Evolutionary conservation across 2,113 vertebrate species (phyloP), one percentile per base, ranked within the genome.

Genomic region (Malurus cyaneus): DNA sequence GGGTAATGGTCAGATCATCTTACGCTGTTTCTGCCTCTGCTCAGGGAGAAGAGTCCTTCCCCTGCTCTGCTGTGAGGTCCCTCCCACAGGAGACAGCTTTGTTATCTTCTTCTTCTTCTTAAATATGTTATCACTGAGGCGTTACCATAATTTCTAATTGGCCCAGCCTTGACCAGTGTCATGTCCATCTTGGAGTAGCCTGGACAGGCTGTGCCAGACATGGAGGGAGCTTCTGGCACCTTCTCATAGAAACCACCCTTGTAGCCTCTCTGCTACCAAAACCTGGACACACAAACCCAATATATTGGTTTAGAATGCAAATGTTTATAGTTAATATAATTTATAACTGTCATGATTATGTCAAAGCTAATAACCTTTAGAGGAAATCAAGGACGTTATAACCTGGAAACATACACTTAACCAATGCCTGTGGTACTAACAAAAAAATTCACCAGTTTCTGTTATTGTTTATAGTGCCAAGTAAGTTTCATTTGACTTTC

Each of bases 141-240:
- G 1, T 26, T 52, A 52, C 21, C 26, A 18, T 26, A 36, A 44
- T 14, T 67, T 77, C 14, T 36, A 28, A 18, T 18, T 26, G 8
- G 20, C 20, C 36, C 20, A 59, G 36, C 31, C 32, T 67, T 60
- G 36, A 14, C 17, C 31, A 36, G 31, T 14, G 17, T 11, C 31
- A 44, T 9, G 13, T 21, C 14, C 0, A 0, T 34, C 31, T 67
- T 32, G 62, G 14, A 59, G 31, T 11, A 0, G 0, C 9, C 18
- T 21, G 32, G 18, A 44, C 15, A 59, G 44, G 20, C 36, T 52
- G 17, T 52, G 24, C 36, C 21, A 32, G 26, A 52, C 4, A 10
- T 5, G 32, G 14, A 32, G 32, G 21, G 36, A 52, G 11, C 36
- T 77, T 50, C 44, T 26, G 36, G 4, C 31, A 86, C 4, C 31